Conservation (phyloP, 1,140 invertebrate genomes). For the Leptinotarsa undecemlineata region DNA sequence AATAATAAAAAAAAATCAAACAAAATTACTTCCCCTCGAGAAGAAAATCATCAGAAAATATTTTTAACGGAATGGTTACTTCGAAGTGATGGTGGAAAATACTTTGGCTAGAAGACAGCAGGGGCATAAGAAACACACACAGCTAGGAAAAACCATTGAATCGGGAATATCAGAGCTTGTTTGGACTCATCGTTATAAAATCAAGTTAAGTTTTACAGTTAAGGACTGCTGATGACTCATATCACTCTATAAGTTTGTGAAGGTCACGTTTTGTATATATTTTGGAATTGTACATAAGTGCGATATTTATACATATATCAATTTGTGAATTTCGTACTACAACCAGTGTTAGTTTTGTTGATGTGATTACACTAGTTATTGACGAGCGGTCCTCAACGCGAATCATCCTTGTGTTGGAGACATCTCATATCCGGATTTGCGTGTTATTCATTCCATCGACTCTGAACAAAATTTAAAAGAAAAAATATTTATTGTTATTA, state of each 20-base stretch:
- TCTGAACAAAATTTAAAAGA: constrained; percentile 48
- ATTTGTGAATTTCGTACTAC: constrained; percentile 40
- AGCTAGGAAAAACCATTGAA: too few species aligned
- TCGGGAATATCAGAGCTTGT: too few species aligned
- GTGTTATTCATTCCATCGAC: constrained; percentile 38
- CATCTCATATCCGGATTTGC: constrained; percentile 6
- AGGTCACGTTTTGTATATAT: constrained; percentile 30
- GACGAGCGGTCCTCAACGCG: neutral
- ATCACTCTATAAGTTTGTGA: constrained; percentile 25
- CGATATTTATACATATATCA: constrained; percentile 35
- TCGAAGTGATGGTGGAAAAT: too few species aligned
- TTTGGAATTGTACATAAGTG: constrained; percentile 33
- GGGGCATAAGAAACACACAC: too few species aligned
- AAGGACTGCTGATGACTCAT: constrained; percentile 9
- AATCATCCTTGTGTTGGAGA: constrained; percentile 9
- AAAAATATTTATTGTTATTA: constrained; percentile 40
- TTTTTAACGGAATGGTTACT: too few species aligned
- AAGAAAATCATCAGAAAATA: too few species aligned
- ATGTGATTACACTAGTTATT: constrained; percentile 38
- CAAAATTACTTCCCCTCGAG: too few species aligned
- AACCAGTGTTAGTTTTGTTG: constrained; percentile 37
- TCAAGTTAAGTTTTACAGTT: neutral
- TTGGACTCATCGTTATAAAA: too few species aligned
- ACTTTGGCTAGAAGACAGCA: too few species aligned
- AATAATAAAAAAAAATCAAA: too few species aligned